Base-by-base conservation (phyloP, 2,888 invertebrate species). In the Hyles lineata region DNA sequence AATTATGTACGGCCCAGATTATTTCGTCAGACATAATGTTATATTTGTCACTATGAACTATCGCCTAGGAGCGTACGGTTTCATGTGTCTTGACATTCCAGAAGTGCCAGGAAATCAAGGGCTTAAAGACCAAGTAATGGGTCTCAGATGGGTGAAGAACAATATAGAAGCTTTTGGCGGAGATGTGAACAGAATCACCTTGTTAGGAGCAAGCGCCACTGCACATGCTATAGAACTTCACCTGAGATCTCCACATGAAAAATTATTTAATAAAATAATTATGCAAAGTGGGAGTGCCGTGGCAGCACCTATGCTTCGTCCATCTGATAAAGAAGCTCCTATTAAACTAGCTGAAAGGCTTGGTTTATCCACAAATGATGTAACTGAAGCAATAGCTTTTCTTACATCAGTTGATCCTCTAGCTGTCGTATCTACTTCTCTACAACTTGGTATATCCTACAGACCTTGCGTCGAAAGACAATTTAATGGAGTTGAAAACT, bases 81-180 rank as follows among this genome's bases (percentile, higher is more conserved):
- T 91, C 72, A 88, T 91, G 88, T 90, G 90, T 63, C 80, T 90
- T 0, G 84, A 86, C 67, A 82, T 76, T n/a, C 83, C 85, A 8
- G 82, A 84, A 61, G 79, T 86, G 17, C 85, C 90, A 3, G 91
- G 90, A 19, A 91, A 91, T 70, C 87, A 89, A 76, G 91, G 91
- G 0, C 77, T 91, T 0, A 90, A 90, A 80, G 91, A 91, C 72
- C 91, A 91, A 76, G 59, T 82, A 0, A 32, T 83, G 15, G 91
- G 87, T 55, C 76, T 91, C 7, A 83, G 82, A 76, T 91, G 91
- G 91, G 79, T 91, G 0, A 86, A 85, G 71, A 73, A 85, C 6
- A 87, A 90, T 61, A 90, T 91, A 35, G 81, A 78, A 75, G 83
- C 86, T 0, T 91, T 91, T 73, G 90, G 90, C 70, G 91, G 91